These are phyloP conservation scores for Siniperca knerii DNA, from an alignment of 2,113 vertebrate genomes.

Conservation along the genomic window DNA sequence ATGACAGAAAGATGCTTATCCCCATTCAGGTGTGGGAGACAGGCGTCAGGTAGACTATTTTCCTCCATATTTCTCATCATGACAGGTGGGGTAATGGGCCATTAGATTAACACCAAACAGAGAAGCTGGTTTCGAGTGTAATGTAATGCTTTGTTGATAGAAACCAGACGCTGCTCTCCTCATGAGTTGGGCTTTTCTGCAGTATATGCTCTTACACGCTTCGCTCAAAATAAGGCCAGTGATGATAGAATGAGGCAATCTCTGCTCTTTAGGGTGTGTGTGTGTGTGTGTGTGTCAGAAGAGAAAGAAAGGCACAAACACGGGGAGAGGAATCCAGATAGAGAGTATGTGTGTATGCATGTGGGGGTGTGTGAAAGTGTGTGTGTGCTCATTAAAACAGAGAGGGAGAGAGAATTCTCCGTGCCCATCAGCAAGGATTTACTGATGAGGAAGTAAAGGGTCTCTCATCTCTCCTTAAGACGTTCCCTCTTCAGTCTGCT, in stretches of 20 bases:
- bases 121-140: constrained; percentile 61
- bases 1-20: constrained; percentile 44
- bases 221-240: constrained; percentile 80
- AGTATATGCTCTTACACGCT: constrained; percentile 54
- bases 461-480: constrained; percentile 74
- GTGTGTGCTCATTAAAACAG: constrained; percentile 77
- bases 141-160: constrained; percentile 69
- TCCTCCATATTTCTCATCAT: constrained; percentile 56
- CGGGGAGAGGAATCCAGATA: constrained; percentile 49
- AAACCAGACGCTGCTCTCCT: constrained; percentile 60
- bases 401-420: constrained; percentile 59
- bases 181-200: constrained; percentile 62
- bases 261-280: constrained; percentile 68
- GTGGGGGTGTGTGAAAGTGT: constrained; percentile 48
- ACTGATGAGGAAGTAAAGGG: constrained; percentile 74
- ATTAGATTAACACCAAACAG: constrained; percentile 73
- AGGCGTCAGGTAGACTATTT: constrained; percentile 53
- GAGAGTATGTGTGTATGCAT: constrained; percentile 43
- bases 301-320: constrained; percentile 66
- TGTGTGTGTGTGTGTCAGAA: constrained; percentile 56
- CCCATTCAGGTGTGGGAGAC: constrained; percentile 46
- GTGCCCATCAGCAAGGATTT: constrained; percentile 78
- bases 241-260: constrained; percentile 85
- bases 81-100: constrained; percentile 77
- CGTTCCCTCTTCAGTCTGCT: constrained; percentile 48